A percentile compares a stretch with the other conserved stretches of the same genome.
Conservation (phyloP, 92 coral and sea anemone species). For the Diadumene lineata region DNA sequence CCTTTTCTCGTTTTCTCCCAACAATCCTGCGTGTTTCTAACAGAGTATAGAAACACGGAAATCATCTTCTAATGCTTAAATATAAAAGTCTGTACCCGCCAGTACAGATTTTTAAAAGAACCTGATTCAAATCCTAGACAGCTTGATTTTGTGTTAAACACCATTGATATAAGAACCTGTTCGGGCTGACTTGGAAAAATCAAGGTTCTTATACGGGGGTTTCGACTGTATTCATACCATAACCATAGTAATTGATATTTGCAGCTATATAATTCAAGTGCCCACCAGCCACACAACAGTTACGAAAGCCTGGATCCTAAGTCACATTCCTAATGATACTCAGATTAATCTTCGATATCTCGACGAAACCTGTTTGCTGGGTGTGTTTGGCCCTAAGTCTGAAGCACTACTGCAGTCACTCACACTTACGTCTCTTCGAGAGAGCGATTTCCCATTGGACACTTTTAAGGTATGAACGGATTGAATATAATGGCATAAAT, state of each 20-base stretch:
- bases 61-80: no score
- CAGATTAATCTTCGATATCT: slow-evolving; percentile 47
- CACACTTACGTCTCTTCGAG: slow-evolving; percentile 66
- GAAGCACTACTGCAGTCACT: slow-evolving; percentile 73
- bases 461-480: slow-evolving; percentile 64
- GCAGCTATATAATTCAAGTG: slow-evolving; percentile 27
- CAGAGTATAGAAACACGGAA: no score
- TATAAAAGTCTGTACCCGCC: no score
- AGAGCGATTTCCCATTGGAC: slow-evolving; percentile 53
- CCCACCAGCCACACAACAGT: slow-evolving; percentile 44
- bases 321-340: slow-evolving; percentile 51
- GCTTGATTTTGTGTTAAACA: no score
- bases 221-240: no score
- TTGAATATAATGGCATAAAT: neutral
- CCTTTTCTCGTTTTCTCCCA: no score
- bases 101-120: no score
- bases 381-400: slow-evolving; percentile 77
- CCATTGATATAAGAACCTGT: no score
- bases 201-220: neutral
- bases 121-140: no score
- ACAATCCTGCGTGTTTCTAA: no score
- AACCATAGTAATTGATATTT: neutral
- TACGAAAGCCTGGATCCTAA: slow-evolving; percentile 67
- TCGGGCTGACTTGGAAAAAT: no score
- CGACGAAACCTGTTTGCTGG: slow-evolving; percentile 70